Evolutionary conservation across 2,888 invertebrate species (phyloP).

Genomic region (Calliscelio sp.): DNA sequence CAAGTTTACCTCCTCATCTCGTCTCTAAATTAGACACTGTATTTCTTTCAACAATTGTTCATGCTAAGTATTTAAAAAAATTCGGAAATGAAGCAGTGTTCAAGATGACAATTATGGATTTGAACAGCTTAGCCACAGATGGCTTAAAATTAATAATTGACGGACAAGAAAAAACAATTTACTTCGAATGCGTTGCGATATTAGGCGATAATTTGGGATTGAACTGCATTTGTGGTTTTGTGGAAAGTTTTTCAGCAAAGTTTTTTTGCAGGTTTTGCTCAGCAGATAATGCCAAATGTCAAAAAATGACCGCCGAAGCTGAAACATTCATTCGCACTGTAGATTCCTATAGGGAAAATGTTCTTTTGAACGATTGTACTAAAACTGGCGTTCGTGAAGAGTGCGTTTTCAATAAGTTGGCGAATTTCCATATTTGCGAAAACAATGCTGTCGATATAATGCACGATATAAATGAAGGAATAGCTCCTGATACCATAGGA

Average conservation of each 20-base stretch:
- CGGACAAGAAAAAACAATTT: background rate
- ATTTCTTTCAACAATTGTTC: background rate
- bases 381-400: conserved; percentile 56
- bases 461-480: conserved; percentile 61
- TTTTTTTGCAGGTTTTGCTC: conserved; percentile 54
- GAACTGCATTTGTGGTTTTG: conserved; percentile 35
- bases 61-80: background rate
- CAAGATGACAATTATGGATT: background rate
- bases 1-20: conserved; percentile 4
- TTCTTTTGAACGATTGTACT: conserved; percentile 46
- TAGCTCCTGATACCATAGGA: conserved; percentile 30
- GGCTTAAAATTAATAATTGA: background rate
- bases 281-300: conserved; percentile 54
- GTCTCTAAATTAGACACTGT: background rate
- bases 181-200: conserved; percentile 13
- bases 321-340: conserved; percentile 53
- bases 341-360: conserved; percentile 61
- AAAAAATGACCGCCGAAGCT: conserved; percentile 63
- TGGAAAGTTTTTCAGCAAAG: conserved; percentile 32
- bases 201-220: conserved; percentile 29
- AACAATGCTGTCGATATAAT: conserved; percentile 56
- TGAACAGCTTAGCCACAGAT: background rate
- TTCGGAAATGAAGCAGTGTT: background rate
- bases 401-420: conserved; percentile 62
- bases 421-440: conserved; percentile 60